Base-by-base conservation (phyloP, 30 jellyfish, hydroid and myxozoan species). In the Aurelia sp. region DNA sequence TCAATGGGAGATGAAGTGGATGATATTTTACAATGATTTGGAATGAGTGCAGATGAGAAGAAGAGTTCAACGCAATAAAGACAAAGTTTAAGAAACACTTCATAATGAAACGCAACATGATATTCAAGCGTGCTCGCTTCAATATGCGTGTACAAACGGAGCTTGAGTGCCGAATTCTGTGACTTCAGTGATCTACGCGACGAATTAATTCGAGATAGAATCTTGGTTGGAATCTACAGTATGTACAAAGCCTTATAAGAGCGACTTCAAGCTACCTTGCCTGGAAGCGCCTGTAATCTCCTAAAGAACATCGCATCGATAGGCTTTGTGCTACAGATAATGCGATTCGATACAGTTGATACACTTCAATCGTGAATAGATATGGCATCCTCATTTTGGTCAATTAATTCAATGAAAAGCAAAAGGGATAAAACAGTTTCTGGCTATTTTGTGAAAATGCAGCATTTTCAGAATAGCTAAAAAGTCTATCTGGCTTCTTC, bases 141-240 rank as follows among this genome's bases (percentile, higher is more conserved):
- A 51, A 51, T 12, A 76, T 59, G 53, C 23, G 87, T 59, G 58
- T 51, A 53, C 76, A 51, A 33, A 16, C 57, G 2, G 76, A 27
- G 60, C 61, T 61, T 37, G 84, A 50, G 74, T 41, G 91, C 91
- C 30, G 66, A 67, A 69, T 60, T 33, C 70, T 82, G 91, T 55
- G 47, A 69, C 41, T 67, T 47, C 59, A 44, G 66, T 6, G 44
- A 18, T 13, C 79, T 77, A 5, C 78, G 66, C 88, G 67, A 77
- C n/a, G 88, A 77, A 62, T 6, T 58, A 58, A 27, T 77, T 77
- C 41, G 81, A 3, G 88, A 57, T 30, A 77, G 88, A 60, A 77
- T 77, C 66, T 63, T 77, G 65, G 88, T 60, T 77, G 81, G 88
- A 61, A 77, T 77, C 33, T 58, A 77, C 69, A 30, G 78, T n/a